Base-by-base conservation (phyloP, 2,113 vertebrate genomes). In the Synchiropus splendidus region DNA sequence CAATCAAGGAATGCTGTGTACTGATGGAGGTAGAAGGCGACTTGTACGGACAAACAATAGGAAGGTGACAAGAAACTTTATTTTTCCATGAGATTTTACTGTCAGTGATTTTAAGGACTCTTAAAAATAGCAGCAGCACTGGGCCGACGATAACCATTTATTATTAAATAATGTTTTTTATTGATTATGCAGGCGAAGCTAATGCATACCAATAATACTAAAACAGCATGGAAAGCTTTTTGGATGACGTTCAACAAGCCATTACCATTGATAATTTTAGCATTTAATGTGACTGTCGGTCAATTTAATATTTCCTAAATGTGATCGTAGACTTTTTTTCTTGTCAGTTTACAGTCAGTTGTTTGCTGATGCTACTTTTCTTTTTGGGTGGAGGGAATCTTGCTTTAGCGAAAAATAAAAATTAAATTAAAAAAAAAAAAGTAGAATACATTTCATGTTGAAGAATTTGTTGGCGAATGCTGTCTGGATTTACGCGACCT, bases 211-310 rank as follows among this genome's bases (percentile, higher is more conserved):
- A 14, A 32, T 58, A 13, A 27, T 40, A 40, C 39, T 16, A 18
- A 2, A 21, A 17, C 36, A 32, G 30, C 34, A 51, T 39, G 36
- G 43, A 43, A 67, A 44, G 50, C 58, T 44, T 54, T 50, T 48
- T 43, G 38, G 39, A 31, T 54, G 42, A 48, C 46, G 40, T 38
- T 66, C 37, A 35, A 36, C 10, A 21, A 56, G 40, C 43, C 34
- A 43, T 66, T 63, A 43, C 31, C 12, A 18, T 17, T 12, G 31
- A 49, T 53, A 31, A 42, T 30, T 53, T 58, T 42, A 36, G 31
- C 42, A 42, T 63, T 48, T 63, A 59, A 38, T 50, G 53, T 39
- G 45, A 42, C 13, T 30, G 18, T 42, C 45, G 48, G 37, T 39
- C 31, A 45, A 53, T 45, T 53, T 38, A 36, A 17, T 42, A 37